Conservation (phyloP, 2,797 vertebrate genomes). For the Dipus sagitta region DNA sequence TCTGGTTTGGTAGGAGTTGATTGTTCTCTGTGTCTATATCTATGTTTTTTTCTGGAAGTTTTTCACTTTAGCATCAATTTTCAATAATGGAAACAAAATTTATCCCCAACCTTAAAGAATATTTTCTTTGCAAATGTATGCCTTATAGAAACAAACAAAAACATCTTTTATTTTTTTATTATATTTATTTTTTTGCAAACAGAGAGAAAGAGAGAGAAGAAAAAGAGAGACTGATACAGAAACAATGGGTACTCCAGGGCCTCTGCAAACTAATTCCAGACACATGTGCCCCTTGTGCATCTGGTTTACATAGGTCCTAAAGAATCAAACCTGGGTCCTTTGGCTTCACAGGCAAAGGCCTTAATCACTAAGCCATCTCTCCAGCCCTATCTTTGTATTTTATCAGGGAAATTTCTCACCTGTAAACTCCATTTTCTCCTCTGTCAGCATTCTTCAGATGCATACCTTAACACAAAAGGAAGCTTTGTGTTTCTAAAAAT, state of each 20-base stretch:
- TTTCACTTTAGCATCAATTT: background rate
- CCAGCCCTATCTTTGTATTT: background rate
- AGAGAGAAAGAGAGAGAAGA: too few species aligned
- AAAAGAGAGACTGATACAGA: too few species aligned
- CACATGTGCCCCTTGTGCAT: too few species aligned
- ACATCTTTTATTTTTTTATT: background rate
- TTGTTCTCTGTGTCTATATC: too few species aligned
- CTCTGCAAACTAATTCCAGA: too few species aligned
- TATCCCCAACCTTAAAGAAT: background rate
- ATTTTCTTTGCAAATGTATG: slow-evolving; percentile 9
- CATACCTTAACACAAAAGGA: background rate
- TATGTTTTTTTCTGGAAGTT: background rate
- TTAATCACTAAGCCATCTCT: too few species aligned
- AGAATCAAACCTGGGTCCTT: too few species aligned
- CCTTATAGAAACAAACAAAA: background rate
- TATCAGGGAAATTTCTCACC: background rate
- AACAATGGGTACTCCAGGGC: too few species aligned
- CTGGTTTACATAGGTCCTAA: too few species aligned
- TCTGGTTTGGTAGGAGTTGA: too few species aligned
- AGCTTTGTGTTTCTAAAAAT: slow-evolving; percentile 31
- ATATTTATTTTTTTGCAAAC: too few species aligned
- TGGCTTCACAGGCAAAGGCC: too few species aligned
- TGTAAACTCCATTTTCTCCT: background rate
- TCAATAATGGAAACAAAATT: slow-evolving; percentile 34
- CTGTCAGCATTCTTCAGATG: background rate